Percentiles rank a stretch among this genome's conserved stretches.
Conservation (phyloP, 2,113 vertebrate species). For the Guaruba guarouba region DNA sequence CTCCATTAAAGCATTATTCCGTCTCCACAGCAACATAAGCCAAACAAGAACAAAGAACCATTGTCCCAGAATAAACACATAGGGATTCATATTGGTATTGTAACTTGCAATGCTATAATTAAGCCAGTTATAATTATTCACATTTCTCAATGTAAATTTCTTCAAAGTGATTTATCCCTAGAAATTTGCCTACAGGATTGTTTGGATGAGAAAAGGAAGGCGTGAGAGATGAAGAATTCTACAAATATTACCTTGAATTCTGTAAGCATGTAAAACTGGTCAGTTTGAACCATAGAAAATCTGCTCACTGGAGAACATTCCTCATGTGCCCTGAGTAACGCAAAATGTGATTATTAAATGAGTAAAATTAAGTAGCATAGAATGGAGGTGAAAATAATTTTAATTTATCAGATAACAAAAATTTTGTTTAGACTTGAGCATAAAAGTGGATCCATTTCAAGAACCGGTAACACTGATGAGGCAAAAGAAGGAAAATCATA, state of each 20-base stretch:
- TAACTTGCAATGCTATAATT: not conserved
- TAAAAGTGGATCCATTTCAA: not conserved
- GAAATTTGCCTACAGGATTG: not conserved
- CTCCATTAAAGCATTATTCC: not conserved
- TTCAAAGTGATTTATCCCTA: not conserved
- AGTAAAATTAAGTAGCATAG: not conserved
- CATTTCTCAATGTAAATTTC: not conserved
- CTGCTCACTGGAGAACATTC: not conserved
- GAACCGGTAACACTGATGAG: not conserved
- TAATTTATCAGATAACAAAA: constrained; percentile 23
- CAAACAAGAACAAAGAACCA: not conserved
- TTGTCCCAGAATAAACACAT: not conserved
- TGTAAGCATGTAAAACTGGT: not conserved
- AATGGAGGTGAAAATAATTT: not conserved
- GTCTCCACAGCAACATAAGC: not conserved
- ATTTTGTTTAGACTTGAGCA: not conserved
- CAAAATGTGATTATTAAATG: not conserved
- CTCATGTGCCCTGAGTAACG: not conserved
- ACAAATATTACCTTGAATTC: not conserved
- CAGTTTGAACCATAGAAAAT: not conserved
- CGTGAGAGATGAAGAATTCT: not conserved
- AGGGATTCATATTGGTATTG: not conserved
- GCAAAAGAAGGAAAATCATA: not conserved
- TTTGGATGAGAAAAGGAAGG: not conserved
- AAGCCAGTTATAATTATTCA: not conserved